Base-by-base conservation (phyloP, 2,888 invertebrate genomes). In the Agrilus cyanescens region DNA sequence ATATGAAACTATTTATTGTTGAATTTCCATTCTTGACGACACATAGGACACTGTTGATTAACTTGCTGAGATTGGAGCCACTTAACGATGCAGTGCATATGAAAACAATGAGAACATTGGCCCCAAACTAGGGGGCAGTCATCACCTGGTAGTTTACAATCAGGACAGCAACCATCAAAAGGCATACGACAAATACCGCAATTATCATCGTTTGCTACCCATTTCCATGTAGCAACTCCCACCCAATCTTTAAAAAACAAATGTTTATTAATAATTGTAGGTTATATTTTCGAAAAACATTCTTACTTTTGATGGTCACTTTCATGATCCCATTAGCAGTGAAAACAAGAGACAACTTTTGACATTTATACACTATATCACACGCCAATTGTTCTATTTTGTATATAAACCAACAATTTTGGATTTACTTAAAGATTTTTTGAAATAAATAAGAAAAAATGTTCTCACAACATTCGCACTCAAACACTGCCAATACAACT, bases 121-220 rank as follows among this genome's bases (percentile, higher is more conserved):
- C 98, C 97, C 93, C 95, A 96, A 52, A 96, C 96, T 62, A 97
- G 69, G 12, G 97, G 96, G 62, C 96, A 97, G 69, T 96, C 95
- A 72, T 97, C 96, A 39, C 96, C 96, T 15, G 96, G 96, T 50
- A 93, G 73, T 68, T 93, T 91, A 70, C 96, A 97, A 68, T 97
- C 96, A 2, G 95, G 91, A 62, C 96, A 97, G 63, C 95, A 95
- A 56, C 89, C 93, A 68, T 98, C 97, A 71, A 98, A 98, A 38
- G 96, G 86, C 88, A 96, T 93, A 48, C 97, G 85, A 71, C 98
- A 98, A 63, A 99, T 98, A 45, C 98, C 97, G 63, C 95, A 95
- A 64, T 91, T 96, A 66, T 98, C 97, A 73, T 97, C 97, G 68
- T 96, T 96, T 16, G 96, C 96, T 53, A 94, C 83, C 97, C 97